Evolutionary conservation across 2,113 vertebrate genomes (phyloP).

Genomic region (Cyanocitta stelleri): DNA sequence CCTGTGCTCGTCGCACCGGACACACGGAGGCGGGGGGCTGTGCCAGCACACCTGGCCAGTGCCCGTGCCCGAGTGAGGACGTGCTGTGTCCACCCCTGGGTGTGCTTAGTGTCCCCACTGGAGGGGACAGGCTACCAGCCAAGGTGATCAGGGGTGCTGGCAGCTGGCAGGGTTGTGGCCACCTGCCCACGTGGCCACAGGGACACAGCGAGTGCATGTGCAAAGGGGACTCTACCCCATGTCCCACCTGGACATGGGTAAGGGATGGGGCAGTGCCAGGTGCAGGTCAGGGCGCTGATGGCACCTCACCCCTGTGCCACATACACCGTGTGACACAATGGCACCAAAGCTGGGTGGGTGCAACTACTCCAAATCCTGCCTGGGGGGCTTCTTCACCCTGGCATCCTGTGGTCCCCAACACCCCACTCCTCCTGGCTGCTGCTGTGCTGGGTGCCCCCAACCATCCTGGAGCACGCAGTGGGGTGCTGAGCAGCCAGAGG

Average conservation of each 20-base stretch:
- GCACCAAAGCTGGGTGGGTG: no score
- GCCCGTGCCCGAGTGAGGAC: neutral
- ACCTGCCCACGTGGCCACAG: neutral
- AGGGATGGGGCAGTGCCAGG: neutral
- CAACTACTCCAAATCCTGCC: neutral
- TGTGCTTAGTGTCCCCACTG: neutral
- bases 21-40: neutral
- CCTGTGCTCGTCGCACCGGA: neutral
- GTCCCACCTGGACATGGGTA: no score
- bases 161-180: no score
- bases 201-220: no score
- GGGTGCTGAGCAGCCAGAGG: neutral
- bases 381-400: accelerated
- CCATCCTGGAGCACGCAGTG: accelerated
- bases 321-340: accelerated
- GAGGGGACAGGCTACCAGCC: neutral
- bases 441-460: neutral
- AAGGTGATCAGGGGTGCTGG: accelerated
- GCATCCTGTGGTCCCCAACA: neutral
- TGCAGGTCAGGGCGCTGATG: neutral
- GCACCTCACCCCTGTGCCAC: neutral
- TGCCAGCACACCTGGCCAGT: neutral
- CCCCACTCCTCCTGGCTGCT: neutral
- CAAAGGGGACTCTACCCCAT: neutral
- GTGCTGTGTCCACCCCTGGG: neutral